Percentiles rank a stretch among this genome's conserved stretches.
Evolutionary conservation across 1,140 invertebrate species (phyloP).

Genomic region (Microvelia longipes): DNA sequence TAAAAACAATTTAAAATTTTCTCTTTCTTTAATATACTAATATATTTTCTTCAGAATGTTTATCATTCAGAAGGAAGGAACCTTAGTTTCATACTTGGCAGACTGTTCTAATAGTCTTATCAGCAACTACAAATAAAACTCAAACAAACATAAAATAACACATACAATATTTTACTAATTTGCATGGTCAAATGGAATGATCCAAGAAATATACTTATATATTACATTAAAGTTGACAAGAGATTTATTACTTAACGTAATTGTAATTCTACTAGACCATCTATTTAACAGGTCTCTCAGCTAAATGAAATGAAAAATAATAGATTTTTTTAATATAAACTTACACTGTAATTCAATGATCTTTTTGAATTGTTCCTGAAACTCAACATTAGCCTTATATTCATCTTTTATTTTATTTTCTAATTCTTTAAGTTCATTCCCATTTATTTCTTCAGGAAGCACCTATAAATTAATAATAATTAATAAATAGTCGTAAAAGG

Average conservation of each 20-base stretch:
- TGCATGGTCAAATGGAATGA: not conserved
- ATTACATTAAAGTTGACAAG: not conserved
- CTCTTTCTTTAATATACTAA: too few relatives aligned
- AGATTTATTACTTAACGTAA: not conserved
- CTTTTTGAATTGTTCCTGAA: slow-evolving; percentile 9
- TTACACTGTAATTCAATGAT: slow-evolving; percentile 9
- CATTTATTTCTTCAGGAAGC: slow-evolving; percentile 2
- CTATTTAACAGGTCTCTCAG: not conserved
- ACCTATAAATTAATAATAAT: slow-evolving; percentile 2
- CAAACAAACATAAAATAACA: too few relatives aligned
- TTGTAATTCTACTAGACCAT: too few relatives aligned
- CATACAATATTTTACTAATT: not conserved
- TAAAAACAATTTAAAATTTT: too few relatives aligned
- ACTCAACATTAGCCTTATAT: slow-evolving; percentile 10
- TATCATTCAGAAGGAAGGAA: too few relatives aligned
- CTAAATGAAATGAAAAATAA: not conserved
- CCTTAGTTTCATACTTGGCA: too few relatives aligned
- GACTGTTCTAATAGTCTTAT: too few relatives aligned
- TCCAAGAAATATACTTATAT: not conserved
- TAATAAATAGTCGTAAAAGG: not conserved
- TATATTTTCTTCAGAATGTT: too few relatives aligned
- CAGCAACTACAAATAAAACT: too few relatives aligned
- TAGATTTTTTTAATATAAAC: too few relatives aligned
- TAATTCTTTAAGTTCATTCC: slow-evolving; percentile 3
- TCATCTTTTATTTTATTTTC: slow-evolving; percentile 13